Evolutionary conservation across 92 coral and sea anemone species (phyloP).

Genomic region (Desmophyllum pertusum): DNA sequence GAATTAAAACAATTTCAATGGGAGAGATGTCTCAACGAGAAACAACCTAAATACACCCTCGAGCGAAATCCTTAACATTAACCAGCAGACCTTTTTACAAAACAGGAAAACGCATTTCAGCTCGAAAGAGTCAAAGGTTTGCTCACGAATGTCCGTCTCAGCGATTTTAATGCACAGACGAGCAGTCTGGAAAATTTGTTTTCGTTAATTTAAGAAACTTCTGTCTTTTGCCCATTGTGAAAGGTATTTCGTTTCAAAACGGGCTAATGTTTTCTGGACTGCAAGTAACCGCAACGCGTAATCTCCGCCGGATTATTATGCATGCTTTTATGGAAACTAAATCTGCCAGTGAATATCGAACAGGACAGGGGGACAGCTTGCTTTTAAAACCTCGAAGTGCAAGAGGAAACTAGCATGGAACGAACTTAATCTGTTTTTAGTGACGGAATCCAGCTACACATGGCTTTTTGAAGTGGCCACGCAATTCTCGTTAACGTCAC

Average conservation of each 20-base stretch:
- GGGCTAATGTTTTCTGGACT: slow-evolving; percentile 19
- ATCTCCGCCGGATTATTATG: slow-evolving; percentile 7
- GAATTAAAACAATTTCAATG: slow-evolving; percentile 2
- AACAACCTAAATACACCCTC: background rate
- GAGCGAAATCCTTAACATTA: slow-evolving; percentile 1
- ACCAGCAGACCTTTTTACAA: background rate
- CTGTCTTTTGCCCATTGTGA: slow-evolving; percentile 26
- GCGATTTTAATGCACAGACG: background rate
- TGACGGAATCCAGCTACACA: slow-evolving; percentile 15
- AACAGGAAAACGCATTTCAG: background rate
- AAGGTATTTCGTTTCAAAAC: slow-evolving; percentile 33
- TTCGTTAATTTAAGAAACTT: slow-evolving; percentile 60
- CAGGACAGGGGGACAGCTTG: background rate
- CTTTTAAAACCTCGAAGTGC: background rate
- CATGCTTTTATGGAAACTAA: slow-evolving; percentile 14
- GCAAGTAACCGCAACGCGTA: slow-evolving; percentile 31
- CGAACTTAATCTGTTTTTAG: slow-evolving; percentile 12
- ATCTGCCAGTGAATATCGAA: slow-evolving; percentile 14
- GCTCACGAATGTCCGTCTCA: background rate
- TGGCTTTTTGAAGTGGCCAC: slow-evolving; percentile 33
- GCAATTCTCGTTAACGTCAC: slow-evolving; percentile 35
- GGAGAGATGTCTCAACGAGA: slow-evolving; percentile 36
- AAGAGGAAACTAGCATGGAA: slow-evolving; percentile 3
- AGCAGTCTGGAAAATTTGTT: slow-evolving; percentile 47
- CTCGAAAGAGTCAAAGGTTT: background rate